Evolutionary conservation across 2,113 vertebrate genomes (phyloP).

Genomic region (Cryptotis parvus): DNA sequence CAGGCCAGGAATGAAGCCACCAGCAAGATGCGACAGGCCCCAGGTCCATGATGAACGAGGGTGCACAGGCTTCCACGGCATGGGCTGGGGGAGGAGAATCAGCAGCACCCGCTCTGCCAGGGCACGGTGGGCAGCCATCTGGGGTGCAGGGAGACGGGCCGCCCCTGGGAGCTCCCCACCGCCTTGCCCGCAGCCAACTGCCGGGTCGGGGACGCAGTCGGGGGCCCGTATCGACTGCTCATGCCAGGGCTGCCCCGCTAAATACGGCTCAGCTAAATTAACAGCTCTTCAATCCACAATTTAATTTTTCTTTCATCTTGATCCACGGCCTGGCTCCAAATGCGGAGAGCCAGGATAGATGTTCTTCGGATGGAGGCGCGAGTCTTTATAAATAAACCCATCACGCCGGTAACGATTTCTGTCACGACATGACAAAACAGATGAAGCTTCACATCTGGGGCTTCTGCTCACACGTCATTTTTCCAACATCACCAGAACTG

Average conservation of each 20-base stretch:
- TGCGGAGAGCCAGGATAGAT: slow-evolving; percentile 88
- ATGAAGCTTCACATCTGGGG: slow-evolving; percentile 77
- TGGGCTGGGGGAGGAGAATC: too few species aligned
- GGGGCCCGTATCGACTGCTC: slow-evolving; percentile 85
- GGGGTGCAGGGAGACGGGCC: too few species aligned
- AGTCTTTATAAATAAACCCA: slow-evolving; percentile 89
- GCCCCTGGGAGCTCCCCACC: too few species aligned
- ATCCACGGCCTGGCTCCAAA: slow-evolving; percentile 88
- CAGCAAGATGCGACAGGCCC: neutral
- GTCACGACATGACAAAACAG: slow-evolving; percentile 85
- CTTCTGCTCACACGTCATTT: slow-evolving; percentile 73
- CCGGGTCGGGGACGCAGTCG: too few species aligned
- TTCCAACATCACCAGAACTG: slow-evolving; percentile 64
- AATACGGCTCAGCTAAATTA: slow-evolving; percentile 92
- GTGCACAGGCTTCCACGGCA: too few species aligned
- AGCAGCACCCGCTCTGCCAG: too few species aligned
- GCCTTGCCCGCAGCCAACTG: too few species aligned
- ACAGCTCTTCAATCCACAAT: slow-evolving; percentile 91
- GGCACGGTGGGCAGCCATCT: too few species aligned
- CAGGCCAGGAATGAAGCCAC: slow-evolving; percentile 50
- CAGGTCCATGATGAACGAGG: too few species aligned
- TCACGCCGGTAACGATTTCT: slow-evolving; percentile 90
- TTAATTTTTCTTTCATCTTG: slow-evolving; percentile 95
- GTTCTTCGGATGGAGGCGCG: slow-evolving; percentile 88
- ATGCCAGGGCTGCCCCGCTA: slow-evolving; percentile 86